phyloP scores from a whole-genome alignment of 2,888 invertebrate species.

The Coelogynopora nodosa region DNA sequence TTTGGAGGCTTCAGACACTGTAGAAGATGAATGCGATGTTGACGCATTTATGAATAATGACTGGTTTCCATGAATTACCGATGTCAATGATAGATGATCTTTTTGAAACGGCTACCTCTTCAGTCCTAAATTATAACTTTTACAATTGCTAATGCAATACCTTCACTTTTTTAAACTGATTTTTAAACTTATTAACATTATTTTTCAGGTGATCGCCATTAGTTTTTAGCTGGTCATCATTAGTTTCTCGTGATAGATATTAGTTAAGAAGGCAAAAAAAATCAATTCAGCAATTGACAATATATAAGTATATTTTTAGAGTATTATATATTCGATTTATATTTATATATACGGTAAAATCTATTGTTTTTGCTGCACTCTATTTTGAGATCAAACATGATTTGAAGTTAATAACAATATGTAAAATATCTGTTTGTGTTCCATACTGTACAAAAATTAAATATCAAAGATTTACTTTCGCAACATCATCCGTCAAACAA shows the following conservation, averaged over 20 bases:
- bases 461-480: too few relatives aligned
- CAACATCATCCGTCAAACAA: too few relatives aligned
- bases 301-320: too few relatives aligned
- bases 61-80: conserved; percentile 18
- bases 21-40: conserved; percentile 10
- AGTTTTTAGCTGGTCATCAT: neutral
- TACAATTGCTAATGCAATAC: conserved; percentile 7
- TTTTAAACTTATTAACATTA: neutral
- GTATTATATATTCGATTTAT: too few relatives aligned
- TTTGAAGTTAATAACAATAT: neutral
- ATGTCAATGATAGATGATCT: conserved; percentile 14
- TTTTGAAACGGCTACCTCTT: conserved; percentile 21
- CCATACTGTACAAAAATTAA: too few relatives aligned
- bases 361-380: too few relatives aligned
- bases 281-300: conserved; percentile 2
- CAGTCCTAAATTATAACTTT: conserved; percentile 27
- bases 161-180: neutral
- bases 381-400: too few relatives aligned
- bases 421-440: neutral
- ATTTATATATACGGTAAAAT: too few relatives aligned
- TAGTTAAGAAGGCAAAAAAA: conserved; percentile 22
- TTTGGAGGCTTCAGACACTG: conserved; percentile 12
- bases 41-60: conserved; percentile 24
- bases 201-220: neutral
- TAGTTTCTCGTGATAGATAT: neutral